These are phyloP conservation scores for Acanthopagrus latus DNA, from an alignment of 2,797 vertebrate species.

Conservation along the genomic window DNA sequence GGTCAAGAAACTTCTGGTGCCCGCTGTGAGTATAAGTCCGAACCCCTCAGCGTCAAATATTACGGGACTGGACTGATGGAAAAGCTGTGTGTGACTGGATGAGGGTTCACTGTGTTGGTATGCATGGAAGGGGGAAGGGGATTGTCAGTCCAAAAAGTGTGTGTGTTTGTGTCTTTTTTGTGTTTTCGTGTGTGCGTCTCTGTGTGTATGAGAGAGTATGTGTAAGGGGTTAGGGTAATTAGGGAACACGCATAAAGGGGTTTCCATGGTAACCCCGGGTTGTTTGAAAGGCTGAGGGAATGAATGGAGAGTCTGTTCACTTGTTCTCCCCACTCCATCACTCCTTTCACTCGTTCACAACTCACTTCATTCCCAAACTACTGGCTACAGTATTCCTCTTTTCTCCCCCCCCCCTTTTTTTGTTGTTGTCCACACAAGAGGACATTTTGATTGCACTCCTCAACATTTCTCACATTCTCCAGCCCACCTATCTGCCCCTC, in stretches of 20 bases:
- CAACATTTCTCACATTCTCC: slow-evolving; percentile 82
- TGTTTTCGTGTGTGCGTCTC: slow-evolving; percentile 57
- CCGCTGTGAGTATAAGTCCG: slow-evolving; percentile 91
- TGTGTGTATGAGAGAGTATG: slow-evolving; percentile 77
- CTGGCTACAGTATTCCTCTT: slow-evolving; percentile 81
- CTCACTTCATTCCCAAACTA: slow-evolving; percentile 83
- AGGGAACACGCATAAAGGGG: slow-evolving; percentile 84
- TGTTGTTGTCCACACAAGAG: slow-evolving; percentile 66
- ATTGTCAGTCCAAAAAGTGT: slow-evolving; percentile 74
- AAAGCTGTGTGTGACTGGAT: slow-evolving; percentile 64
- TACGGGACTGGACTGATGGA: slow-evolving; percentile 28
- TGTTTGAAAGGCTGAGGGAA: slow-evolving; percentile 85
- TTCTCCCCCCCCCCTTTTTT: slow-evolving; percentile 38
- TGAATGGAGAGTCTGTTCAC: slow-evolving; percentile 86
- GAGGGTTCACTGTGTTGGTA: slow-evolving; percentile 78
- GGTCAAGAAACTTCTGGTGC: slow-evolving; percentile 97
- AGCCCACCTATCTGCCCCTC: slow-evolving; percentile 58
- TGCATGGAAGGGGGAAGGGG: slow-evolving; percentile 78
- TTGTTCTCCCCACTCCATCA: slow-evolving; percentile 83
- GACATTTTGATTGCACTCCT: slow-evolving; percentile 79
- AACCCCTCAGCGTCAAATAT: slow-evolving; percentile 12
- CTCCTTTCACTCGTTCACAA: slow-evolving; percentile 83
- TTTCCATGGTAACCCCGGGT: slow-evolving; percentile 82
- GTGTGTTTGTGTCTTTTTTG: slow-evolving; percentile 64
- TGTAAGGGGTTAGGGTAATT: slow-evolving; percentile 85